A percentile compares a stretch with the other conserved stretches of the same genome.
These are phyloP conservation scores for Cynoglossus semilaevis DNA, from an alignment of 2,113 vertebrate genomes.

Conservation along the genomic window DNA sequence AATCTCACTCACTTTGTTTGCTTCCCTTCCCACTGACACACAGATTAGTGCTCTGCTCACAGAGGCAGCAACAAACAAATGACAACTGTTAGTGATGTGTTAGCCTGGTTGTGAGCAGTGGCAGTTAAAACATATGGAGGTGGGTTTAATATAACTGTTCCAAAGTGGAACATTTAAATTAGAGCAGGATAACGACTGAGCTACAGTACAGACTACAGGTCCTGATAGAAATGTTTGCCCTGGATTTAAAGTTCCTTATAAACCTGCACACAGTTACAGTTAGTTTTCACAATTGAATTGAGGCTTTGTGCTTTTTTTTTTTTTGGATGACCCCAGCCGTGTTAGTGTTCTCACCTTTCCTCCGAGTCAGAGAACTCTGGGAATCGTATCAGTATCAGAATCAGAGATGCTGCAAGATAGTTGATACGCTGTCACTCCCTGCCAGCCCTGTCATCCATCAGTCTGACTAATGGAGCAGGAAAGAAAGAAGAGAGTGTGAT, in stretches of 20 bases:
- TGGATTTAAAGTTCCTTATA: not conserved
- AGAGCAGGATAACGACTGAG: too few relatives aligned
- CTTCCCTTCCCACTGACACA: too few relatives aligned
- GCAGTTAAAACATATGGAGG: too few relatives aligned
- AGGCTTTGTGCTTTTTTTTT: not conserved
- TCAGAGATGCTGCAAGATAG: conserved; percentile 39
- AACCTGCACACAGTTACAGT: not conserved
- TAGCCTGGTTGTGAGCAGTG: too few relatives aligned
- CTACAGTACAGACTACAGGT: too few relatives aligned
- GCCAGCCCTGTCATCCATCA: conserved; percentile 60
- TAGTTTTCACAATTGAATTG: not conserved
- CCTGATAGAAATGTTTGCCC: too few relatives aligned
- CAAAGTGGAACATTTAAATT: too few relatives aligned
- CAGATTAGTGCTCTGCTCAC: too few relatives aligned
- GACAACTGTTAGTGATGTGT: too few relatives aligned
- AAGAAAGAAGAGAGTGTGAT: conserved; percentile 33
- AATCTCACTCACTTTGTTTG: too few relatives aligned
- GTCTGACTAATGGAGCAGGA: conserved; percentile 53
- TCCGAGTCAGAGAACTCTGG: conserved; percentile 20
- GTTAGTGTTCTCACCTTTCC: conserved; percentile 23
- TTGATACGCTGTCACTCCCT: conserved; percentile 51
- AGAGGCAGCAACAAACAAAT: too few relatives aligned
- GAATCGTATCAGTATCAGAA: conserved; percentile 44
- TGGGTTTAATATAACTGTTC: too few relatives aligned
- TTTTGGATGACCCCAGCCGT: conserved; percentile 8